phyloP scores from a whole-genome alignment of 2,888 invertebrate species.

The Mystacides longicornis region DNA sequence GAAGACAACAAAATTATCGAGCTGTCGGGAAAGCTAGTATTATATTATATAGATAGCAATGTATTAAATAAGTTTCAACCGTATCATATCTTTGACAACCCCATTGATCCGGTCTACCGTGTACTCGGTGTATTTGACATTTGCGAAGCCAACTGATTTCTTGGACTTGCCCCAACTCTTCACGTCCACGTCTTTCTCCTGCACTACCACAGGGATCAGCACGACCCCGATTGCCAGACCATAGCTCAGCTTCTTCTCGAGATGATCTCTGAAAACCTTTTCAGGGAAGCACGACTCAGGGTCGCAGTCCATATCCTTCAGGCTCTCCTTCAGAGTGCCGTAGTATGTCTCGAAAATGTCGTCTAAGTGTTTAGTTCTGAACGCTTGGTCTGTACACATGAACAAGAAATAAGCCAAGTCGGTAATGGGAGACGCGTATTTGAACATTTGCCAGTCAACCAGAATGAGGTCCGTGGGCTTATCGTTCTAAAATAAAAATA shows the following conservation, averaged over 20 bases:
- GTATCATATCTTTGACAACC: not conserved
- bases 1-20: no score
- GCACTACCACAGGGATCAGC: not conserved
- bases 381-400: not conserved
- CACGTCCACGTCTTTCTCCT: not conserved
- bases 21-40: no score
- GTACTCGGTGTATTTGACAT: not conserved
- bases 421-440: constrained; percentile 4
- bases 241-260: not conserved
- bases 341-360: not conserved
- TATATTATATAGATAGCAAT: not conserved
- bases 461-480: not conserved
- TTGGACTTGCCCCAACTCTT: not conserved
- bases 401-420: constrained; percentile 9
- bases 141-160: not conserved
- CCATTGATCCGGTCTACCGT: not conserved
- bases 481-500: constrained; percentile 5
- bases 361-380: not conserved
- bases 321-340: not conserved
- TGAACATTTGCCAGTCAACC: constrained; percentile 6
- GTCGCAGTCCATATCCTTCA: not conserved
- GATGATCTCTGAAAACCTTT: not conserved
- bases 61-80: not conserved
- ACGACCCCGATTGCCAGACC: not conserved
- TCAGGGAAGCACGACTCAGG: not conserved